Percentiles rank a stretch among this genome's conserved stretches.
Conservation (phyloP, 2,797 vertebrate species). For the Sandelia bainsii region DNA sequence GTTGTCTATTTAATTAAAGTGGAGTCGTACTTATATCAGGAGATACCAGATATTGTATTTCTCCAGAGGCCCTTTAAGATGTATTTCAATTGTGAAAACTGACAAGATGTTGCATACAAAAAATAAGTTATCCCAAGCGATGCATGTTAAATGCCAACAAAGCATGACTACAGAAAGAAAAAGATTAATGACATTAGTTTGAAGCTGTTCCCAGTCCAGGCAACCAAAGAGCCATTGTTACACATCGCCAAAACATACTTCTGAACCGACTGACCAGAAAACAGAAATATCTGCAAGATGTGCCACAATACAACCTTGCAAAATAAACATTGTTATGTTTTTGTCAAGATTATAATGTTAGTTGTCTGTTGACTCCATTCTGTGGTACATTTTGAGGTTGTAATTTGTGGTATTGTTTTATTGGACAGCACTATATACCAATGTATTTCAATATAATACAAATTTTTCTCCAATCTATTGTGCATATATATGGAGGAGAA, state of each 20-base stretch:
- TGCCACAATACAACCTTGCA: neutral
- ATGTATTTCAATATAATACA: neutral
- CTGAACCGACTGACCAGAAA: conserved; percentile 76
- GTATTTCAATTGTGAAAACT: conserved; percentile 56
- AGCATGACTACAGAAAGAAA: conserved; percentile 50
- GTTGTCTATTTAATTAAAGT: conserved; percentile 13
- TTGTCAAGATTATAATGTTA: neutral
- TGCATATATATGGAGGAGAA: neutral
- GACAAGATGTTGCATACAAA: conserved; percentile 13
- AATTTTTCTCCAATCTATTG: neutral
- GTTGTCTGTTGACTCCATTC: neutral
- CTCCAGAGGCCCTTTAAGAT: conserved; percentile 59
- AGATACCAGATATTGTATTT: neutral
- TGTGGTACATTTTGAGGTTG: neutral
- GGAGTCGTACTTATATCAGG: neutral
- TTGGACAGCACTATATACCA: neutral
- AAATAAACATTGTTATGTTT: neutral
- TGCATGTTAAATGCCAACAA: conserved; percentile 66
- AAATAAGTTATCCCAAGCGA: conserved; percentile 47
- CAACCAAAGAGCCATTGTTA: conserved; percentile 16
- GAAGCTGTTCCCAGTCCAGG: conserved; percentile 23
- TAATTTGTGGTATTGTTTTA: neutral
- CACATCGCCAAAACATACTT: conserved; percentile 34
- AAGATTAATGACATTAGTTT: conserved; percentile 51
- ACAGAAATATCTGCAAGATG: conserved; percentile 25